Evolutionary conservation across 2,113 vertebrate species (phyloP), one percentile per base, ranked within the genome.

Genomic region (Ahaetulla prasina): DNA sequence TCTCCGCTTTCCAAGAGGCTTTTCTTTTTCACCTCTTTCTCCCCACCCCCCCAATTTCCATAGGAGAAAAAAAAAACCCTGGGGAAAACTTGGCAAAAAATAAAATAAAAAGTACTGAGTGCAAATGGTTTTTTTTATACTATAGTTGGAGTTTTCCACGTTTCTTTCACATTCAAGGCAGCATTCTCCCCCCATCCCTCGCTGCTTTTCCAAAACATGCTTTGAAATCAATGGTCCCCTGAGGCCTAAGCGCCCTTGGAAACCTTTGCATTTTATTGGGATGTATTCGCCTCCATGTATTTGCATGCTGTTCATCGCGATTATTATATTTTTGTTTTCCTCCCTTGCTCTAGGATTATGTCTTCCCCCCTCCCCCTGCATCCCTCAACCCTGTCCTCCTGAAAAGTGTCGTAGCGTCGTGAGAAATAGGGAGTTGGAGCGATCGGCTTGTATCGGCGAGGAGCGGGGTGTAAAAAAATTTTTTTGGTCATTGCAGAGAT

Each of bases 231-330:
- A 8, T 20, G 94, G 91, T 45, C 30, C 92, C 68, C 84, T 30
- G 93, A 95, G 95, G 95, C 95, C 95, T 91, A 80, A 60, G 68
- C 68, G 53, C 89, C 45, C 89, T 91, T 2, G 94, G 90, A 92
- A 49, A 68, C 90, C 90, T 92, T 49, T 86, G 1, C 86, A 30
- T 89, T 89, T 89, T 57, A 18, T 50, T 84, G 87, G 54, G 49
- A 25, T n/a, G 47, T 27, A 23, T 47, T 20, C 14, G 35, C 35
- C 35, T 80, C 68, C n/a, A 35, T 39, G 18, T n/a, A n/a, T 43
- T 80, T 80, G 74, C 35, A 80, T 18, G 63, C 14, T 74, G 5
- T 35, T 74, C n/a, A 74, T 22, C 18, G 35, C 35, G 18, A 22
- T 80, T 22, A 22, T 43, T 7, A 16, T 68, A 68, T 68, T n/a